Conservation (phyloP, 2,113 vertebrate genomes). For the Calidris pygmaea region DNA sequence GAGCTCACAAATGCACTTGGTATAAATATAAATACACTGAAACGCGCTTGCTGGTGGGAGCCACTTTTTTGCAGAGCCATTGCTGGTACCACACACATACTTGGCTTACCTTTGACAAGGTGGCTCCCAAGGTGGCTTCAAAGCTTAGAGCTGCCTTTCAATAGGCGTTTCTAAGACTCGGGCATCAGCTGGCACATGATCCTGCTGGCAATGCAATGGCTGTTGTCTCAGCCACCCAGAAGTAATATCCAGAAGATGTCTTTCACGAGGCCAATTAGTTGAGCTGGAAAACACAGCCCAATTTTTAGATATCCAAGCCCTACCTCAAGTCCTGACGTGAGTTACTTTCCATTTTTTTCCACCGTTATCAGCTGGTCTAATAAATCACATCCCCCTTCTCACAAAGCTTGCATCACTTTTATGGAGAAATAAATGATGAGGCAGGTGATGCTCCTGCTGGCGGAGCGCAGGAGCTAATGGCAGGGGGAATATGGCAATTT, state of each 20-base stretch:
- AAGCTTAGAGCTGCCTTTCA: neutral
- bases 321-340: neutral
- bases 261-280: neutral
- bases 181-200: neutral
- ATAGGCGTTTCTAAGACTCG: neutral
- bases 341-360: neutral
- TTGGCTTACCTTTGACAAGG: neutral
- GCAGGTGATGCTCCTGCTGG: neutral
- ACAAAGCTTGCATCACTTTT: neutral
- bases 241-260: neutral
- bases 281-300: neutral
- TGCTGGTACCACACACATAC: neutral
- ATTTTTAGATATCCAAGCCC: neutral
- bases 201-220: neutral
- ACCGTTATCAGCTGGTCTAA: neutral
- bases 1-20: neutral
- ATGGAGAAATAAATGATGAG: neutral
- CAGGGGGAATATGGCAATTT: neutral
- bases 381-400: neutral
- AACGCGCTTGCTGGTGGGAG: neutral
- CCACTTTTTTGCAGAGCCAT: neutral
- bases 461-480: fast-evolving
- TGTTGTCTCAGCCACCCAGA: neutral
- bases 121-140: neutral
- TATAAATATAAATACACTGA: neutral